Base-by-base conservation (phyloP, 2,113 vertebrate species). In the Datnioides undecimradiatus region DNA sequence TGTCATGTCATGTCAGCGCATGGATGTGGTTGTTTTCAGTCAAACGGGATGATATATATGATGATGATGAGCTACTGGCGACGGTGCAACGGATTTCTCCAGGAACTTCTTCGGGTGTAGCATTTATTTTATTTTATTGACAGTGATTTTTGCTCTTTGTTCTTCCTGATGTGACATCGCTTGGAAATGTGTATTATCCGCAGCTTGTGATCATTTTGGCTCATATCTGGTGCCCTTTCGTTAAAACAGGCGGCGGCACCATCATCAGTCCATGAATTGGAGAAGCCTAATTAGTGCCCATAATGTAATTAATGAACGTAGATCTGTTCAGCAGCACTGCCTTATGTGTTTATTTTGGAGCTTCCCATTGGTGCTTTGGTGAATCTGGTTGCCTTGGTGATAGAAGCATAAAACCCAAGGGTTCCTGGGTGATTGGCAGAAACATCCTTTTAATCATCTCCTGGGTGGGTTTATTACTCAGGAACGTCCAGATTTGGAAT, bases 321-420 rank as follows among this genome's bases (percentile, higher is more conserved):
- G 19, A 23, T 52, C 34, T 65, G 21, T 8, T 33, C 25, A 78
- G 33, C 46, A 21, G 40, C 27, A 29, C 31, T 23, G 25, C 4
- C 17, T 16, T 34, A 2, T 36, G 52, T 70, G 57, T 76, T 87
- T 87, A 58, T 90, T 84, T 68, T 80, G 33, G 62, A 72, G 33
- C 69, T 76, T 21, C 33, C 57, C 52, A 64, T 76, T 76, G 62
- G 63, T 48, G 64, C 70, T 71, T 62, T 63, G 46, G 59, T 41
- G 29, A 62, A 62, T 64, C 58, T 69, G 86, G 91, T 93, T 93
- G 79, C 86, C 91, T 70, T 89, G 89, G 91, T 87, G 82, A 91
- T 59, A 51, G 62, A 62, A 64, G 73, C 69, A 79, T 49, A 80
- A 64, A 76, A 80, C 49, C 76, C 76, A 65, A 54, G 59, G 69